Conservation (phyloP, 1,140 invertebrate species). For the Metaphire vulgaris region DNA sequence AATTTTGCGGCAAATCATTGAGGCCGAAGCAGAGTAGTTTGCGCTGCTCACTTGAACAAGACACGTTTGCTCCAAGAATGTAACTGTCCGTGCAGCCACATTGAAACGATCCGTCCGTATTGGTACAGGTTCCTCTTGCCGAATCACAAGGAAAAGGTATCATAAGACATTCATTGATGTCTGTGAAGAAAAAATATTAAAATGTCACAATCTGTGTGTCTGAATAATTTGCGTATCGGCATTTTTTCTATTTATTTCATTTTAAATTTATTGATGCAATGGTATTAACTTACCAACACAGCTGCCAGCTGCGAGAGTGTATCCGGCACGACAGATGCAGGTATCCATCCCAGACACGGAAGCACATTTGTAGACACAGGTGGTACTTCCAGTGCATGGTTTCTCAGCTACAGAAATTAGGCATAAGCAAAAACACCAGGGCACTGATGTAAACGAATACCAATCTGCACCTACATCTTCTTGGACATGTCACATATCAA, state of each 20-base stretch:
- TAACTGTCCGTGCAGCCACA: slow-evolving; percentile 14
- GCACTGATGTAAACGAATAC: background rate
- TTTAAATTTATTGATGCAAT: background rate
- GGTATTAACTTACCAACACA: slow-evolving; percentile 20
- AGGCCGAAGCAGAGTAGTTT: background rate
- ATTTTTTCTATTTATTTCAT: background rate
- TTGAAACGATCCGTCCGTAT: slow-evolving; percentile 22
- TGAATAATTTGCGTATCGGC: background rate
- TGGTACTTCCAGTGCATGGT: background rate
- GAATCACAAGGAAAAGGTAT: slow-evolving; percentile 10
- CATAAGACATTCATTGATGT: slow-evolving; percentile 26
- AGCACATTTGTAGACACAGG: slow-evolving; percentile 24
- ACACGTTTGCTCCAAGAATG: slow-evolving; percentile 14
- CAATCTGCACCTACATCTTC: background rate
- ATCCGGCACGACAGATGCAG: slow-evolving; percentile 20
- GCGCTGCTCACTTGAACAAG: slow-evolving; percentile 6
- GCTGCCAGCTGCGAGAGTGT: background rate
- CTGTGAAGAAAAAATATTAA: slow-evolving; percentile 5
- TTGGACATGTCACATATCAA: background rate
- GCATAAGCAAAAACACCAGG: no score
- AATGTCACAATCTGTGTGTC: background rate
- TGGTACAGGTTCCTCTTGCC: slow-evolving; percentile 19
- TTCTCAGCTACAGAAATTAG: slow-evolving; percentile 8
- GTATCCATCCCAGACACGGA: slow-evolving; percentile 15
- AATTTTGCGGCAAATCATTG: background rate